phyloP scores from a whole-genome alignment of 2,797 vertebrate species.

The Graptemys geographica region DNA sequence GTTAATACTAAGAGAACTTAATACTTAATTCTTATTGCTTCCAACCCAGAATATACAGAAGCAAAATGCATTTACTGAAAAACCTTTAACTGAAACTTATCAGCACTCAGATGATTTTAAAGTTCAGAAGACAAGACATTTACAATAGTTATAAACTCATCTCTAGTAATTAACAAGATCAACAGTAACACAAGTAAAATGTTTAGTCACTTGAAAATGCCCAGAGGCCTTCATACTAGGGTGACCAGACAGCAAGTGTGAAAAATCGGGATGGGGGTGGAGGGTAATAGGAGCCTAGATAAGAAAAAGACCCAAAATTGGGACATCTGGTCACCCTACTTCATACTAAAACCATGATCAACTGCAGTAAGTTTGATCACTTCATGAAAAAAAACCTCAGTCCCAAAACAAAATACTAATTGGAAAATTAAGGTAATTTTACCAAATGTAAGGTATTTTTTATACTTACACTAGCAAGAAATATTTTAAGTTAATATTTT shows the following conservation, averaged over 20 bases:
- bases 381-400: slow-evolving; percentile 9
- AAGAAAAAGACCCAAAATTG: too few species aligned
- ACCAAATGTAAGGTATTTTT: neutral
- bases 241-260: too few species aligned
- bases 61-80: neutral
- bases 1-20: neutral
- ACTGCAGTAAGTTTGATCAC: neutral
- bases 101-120: neutral
- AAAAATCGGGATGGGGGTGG: too few species aligned
- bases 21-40: neutral
- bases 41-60: neutral
- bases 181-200: rapidly evolving
- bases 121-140: neutral
- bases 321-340: neutral
- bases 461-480: neutral
- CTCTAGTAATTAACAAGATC: neutral
- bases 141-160: neutral
- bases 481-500: neutral
- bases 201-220: neutral
- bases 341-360: neutral
- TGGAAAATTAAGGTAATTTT: neutral
- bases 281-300: too few species aligned
- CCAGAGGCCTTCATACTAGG: neutral
- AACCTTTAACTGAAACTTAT: neutral
- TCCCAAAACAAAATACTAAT: neutral